Conservation (phyloP, 2,113 vertebrate species). For the Bettongia penicillata region DNA sequence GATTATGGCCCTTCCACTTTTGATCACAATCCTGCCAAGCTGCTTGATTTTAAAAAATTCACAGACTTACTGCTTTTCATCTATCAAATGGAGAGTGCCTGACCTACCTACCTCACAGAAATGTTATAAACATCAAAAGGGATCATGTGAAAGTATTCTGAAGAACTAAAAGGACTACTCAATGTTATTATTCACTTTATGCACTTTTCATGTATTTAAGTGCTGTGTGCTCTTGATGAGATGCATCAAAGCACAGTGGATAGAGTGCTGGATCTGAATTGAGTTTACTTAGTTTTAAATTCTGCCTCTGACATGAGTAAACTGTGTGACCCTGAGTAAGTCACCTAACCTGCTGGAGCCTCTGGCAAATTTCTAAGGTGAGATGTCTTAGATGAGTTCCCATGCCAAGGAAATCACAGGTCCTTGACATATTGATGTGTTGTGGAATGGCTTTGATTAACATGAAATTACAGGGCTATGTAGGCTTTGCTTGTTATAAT, state of each 20-base stretch:
- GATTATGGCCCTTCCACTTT: neutral
- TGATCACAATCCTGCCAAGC: neutral
- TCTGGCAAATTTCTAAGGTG: neutral
- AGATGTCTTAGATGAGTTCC: neutral
- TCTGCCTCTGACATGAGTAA: neutral
- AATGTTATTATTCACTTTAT: neutral
- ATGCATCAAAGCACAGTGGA: neutral
- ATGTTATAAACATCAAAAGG: conserved; percentile 7
- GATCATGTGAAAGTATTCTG: neutral
- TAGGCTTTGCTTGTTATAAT: neutral
- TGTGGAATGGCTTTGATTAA: conserved; percentile 30
- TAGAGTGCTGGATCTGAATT: neutral
- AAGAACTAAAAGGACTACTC: conserved; percentile 7
- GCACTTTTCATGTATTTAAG: neutral
- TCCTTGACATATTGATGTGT: neutral
- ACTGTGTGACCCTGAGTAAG: neutral
- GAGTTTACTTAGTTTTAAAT: neutral
- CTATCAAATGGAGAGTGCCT: neutral
- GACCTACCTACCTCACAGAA: conserved; percentile 14
- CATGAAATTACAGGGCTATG: neutral
- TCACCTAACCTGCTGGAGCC: neutral
- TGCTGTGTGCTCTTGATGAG: neutral
- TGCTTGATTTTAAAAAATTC: conserved; percentile 9
- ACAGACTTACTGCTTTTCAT: neutral
- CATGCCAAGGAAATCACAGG: neutral